A percentile compares a stretch with the other conserved stretches of the same genome.
Evolutionary conservation across 1,140 invertebrate species (phyloP).

Genomic region (Ridgeia piscesae): DNA sequence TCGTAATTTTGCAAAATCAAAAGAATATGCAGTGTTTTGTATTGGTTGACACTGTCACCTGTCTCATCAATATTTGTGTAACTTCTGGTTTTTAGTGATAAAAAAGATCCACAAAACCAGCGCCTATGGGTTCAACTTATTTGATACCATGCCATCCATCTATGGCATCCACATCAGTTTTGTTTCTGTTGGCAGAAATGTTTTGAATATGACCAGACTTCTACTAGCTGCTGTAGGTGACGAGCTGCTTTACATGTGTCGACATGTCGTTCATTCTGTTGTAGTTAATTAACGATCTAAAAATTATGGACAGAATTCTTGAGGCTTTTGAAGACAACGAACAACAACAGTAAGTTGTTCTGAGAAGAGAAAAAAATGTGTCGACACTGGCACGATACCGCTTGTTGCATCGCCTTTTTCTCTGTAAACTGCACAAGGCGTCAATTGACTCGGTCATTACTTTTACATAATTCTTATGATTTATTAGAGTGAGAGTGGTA

Average conservation of each 20-base stretch:
- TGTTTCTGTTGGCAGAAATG: neutral
- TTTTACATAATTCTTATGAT: too few species aligned
- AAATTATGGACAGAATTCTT: conserved; percentile 68
- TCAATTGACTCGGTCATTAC: too few species aligned
- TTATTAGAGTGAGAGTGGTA: neutral
- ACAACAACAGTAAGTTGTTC: conserved; percentile 54
- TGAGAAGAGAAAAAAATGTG: neutral
- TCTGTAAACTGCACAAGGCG: too few species aligned
- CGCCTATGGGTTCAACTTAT: too few species aligned
- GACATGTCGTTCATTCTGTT: neutral
- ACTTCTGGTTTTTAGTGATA: too few species aligned
- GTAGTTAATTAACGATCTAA: conserved; percentile 71
- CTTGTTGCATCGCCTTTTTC: neutral
- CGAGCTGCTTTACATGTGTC: neutral
- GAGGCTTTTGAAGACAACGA: conserved; percentile 70
- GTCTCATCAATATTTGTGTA: too few species aligned
- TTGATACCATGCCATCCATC: too few species aligned
- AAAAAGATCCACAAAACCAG: too few species aligned
- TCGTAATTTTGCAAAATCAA: too few species aligned
- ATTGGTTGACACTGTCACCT: too few species aligned
- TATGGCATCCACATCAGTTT: neutral
- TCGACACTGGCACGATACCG: neutral
- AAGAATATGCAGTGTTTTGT: too few species aligned
- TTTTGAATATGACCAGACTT: neutral
- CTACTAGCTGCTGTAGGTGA: neutral